A percentile compares a stretch with the other conserved stretches of the same genome.
Evolutionary conservation across 2,113 vertebrate species (phyloP).

Genomic region (Pagrus major): DNA sequence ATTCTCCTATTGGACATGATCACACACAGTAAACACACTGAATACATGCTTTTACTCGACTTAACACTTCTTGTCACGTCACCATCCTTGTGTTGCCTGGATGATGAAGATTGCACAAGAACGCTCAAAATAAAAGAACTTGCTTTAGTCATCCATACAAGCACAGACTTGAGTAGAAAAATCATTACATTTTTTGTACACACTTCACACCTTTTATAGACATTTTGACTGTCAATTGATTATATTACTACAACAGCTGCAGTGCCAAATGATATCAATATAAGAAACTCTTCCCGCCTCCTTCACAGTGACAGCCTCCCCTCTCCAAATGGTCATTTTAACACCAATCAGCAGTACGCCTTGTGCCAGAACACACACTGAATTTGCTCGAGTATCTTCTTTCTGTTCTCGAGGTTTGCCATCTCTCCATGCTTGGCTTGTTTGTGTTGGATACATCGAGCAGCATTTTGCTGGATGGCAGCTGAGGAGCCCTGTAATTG

Average conservation of each 20-base stretch:
- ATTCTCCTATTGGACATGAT: constrained; percentile 14
- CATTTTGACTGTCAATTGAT: neutral
- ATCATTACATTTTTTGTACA: neutral
- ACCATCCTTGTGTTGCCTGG: neutral
- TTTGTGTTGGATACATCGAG: constrained; percentile 61
- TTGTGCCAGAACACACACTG: constrained; percentile 44
- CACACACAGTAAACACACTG: constrained; percentile 27
- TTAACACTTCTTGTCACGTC: neutral
- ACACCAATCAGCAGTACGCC: constrained; percentile 43
- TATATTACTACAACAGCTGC: neutral
- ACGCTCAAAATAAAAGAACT: neutral
- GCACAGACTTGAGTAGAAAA: neutral
- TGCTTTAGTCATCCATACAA: neutral
- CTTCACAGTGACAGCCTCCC: constrained; percentile 13
- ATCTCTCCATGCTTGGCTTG: constrained; percentile 35
- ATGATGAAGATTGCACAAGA: neutral
- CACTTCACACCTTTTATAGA: neutral
- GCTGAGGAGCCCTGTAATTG: constrained; percentile 68
- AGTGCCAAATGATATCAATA: constrained; percentile 10
- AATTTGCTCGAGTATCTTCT: constrained; percentile 16
- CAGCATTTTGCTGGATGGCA: constrained; percentile 49
- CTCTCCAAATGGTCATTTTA: constrained; percentile 53
- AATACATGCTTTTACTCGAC: constrained; percentile 39
- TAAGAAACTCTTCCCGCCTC: constrained; percentile 2
- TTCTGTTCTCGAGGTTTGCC: constrained; percentile 20